Evolutionary conservation across 2,888 invertebrate genomes (phyloP).

Genomic region (Eilema depressum): DNA sequence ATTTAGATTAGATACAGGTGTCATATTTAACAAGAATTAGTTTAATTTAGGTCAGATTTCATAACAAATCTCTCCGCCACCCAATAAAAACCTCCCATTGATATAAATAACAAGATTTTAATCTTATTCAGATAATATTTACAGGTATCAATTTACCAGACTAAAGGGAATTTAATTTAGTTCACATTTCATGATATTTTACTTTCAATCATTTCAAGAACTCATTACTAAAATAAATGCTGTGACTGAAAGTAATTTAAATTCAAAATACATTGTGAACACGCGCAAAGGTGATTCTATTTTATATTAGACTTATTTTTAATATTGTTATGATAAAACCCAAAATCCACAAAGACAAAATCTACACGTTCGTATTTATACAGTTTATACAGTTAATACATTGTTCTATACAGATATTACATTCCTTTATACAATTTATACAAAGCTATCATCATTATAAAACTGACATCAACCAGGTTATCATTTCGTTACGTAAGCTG

Average conservation of each 20-base stretch:
- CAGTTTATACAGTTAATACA: too few relatives aligned
- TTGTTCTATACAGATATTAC: too few relatives aligned
- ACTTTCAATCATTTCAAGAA: not conserved
- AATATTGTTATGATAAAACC: not conserved
- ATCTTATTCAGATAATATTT: not conserved
- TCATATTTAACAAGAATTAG: not conserved
- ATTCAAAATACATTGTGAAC: not conserved
- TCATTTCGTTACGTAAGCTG: conserved; percentile 35
- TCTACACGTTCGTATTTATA: too few relatives aligned
- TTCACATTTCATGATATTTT: not conserved
- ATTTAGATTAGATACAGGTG: not conserved
- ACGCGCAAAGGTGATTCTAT: not conserved
- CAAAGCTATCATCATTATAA: conserved; percentile 41
- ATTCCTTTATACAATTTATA: not conserved
- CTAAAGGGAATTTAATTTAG: conserved; percentile 15
- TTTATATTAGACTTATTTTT: not conserved
- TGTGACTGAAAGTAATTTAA: not conserved
- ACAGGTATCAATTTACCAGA: not conserved
- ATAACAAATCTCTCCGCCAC: too few relatives aligned
- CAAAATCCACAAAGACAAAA: not conserved
- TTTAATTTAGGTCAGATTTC: not conserved
- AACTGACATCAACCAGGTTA: conserved; percentile 41
- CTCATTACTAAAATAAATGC: not conserved
- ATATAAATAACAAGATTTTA: too few relatives aligned
- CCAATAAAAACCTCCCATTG: too few relatives aligned